Percentiles rank a stretch among this genome's conserved stretches.
Conservation (phyloP, 2,113 vertebrate species). For the Manacus vitellinus region DNA sequence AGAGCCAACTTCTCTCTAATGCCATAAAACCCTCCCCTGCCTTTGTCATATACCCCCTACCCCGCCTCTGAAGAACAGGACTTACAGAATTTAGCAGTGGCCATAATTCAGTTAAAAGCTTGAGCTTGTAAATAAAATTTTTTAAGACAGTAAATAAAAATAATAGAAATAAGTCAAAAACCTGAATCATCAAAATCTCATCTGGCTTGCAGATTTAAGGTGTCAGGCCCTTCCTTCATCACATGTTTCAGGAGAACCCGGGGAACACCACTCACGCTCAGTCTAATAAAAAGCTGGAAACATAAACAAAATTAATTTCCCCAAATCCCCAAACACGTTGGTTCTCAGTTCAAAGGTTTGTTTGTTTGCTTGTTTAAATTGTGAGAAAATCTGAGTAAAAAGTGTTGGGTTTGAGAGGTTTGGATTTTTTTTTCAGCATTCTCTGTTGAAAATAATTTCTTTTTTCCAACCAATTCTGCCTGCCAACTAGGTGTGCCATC, state of each 20-base stretch:
- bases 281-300: not conserved
- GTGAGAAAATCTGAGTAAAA: not conserved
- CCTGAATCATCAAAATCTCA: not conserved
- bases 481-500: slow-evolving; percentile 50
- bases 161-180: not conserved
- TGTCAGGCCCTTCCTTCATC: not conserved
- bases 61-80: not conserved
- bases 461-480: not conserved
- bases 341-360: not conserved
- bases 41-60: not conserved
- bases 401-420: not conserved
- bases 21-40: not conserved
- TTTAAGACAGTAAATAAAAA: not conserved
- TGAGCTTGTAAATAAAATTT: not conserved
- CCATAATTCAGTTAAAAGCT: not conserved
- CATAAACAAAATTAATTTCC: not conserved
- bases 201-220: not conserved
- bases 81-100: not conserved
- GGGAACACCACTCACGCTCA: not conserved
- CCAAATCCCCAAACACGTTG: not conserved
- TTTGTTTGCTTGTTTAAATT: not conserved
- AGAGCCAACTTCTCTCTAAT: not conserved
- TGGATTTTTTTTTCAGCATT: not conserved
- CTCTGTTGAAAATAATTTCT: not conserved
- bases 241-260: not conserved